Percentiles rank a stretch among this genome's conserved stretches.
Conservation (phyloP, 2,888 invertebrate genomes). For the Thereva nobilitata region DNA sequence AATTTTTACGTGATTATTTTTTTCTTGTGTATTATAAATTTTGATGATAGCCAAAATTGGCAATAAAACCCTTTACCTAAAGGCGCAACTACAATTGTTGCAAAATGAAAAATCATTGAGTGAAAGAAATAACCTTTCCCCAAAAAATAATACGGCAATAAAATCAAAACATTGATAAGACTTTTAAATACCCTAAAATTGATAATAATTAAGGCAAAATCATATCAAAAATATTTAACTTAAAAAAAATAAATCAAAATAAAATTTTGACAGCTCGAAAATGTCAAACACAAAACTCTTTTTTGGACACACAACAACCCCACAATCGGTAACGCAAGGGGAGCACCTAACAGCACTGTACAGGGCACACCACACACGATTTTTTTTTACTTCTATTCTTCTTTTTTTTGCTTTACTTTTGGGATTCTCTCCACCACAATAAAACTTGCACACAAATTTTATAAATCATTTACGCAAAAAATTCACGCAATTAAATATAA, state of each 20-base stretch:
- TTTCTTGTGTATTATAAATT: neutral
- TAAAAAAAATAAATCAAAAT: conserved; percentile 21
- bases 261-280: conserved; percentile 40
- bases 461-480: neutral
- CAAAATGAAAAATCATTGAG: neutral
- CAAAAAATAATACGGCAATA: neutral
- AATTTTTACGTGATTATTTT: neutral
- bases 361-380: conserved; percentile 19
- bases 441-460: conserved; percentile 12
- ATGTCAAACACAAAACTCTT: conserved; percentile 38
- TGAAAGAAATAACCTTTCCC: neutral
- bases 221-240: neutral
- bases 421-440: conserved; percentile 18
- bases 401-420: conserved; percentile 9
- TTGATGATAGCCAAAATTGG: neutral
- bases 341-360: neutral
- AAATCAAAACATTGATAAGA: neutral
- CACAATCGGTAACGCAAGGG: neutral
- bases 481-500: conserved; percentile 22
- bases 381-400: too few species aligned
- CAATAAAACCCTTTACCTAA: neutral
- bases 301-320: conserved; percentile 22
- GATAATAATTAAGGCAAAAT: neutral
- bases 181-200: too few species aligned
- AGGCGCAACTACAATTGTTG: neutral